A percentile compares a stretch with the other conserved stretches of the same genome.
Evolutionary conservation across 2,113 vertebrate species (phyloP).

Genomic region (Lasiurus borealis): DNA sequence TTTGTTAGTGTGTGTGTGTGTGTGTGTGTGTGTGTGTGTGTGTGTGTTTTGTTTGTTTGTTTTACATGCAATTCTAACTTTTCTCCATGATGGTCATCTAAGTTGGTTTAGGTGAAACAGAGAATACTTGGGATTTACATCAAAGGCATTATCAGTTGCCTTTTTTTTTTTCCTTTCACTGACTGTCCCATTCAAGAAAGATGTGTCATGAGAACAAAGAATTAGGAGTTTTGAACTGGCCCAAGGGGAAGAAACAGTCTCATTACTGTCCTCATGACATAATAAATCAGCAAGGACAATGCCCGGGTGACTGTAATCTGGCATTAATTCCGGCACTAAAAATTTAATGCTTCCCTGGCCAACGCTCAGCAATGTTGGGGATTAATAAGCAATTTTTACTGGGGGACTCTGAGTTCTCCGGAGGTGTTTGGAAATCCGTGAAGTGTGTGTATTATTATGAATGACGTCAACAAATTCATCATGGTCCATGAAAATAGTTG

Average conservation of each 20-base stretch:
- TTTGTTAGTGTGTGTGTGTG: no score
- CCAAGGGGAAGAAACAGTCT: conserved; percentile 6
- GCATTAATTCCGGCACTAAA: conserved; percentile 59
- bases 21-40: no score
- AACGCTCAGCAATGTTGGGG: neutral
- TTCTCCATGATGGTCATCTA: neutral
- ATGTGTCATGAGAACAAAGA: conserved; percentile 51
- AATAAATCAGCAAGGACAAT: conserved; percentile 58
- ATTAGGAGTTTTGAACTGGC: conserved; percentile 22
- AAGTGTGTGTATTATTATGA: neutral
- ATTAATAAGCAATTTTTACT: conserved; percentile 35
- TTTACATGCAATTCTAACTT: neutral
- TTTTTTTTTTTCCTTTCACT: neutral
- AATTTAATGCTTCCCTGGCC: conserved; percentile 43
- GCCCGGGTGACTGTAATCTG: neutral
- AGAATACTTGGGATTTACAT: neutral
- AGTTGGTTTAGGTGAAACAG: neutral
- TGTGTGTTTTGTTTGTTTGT: no score
- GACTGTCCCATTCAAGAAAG: neutral
- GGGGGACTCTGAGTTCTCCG: neutral
- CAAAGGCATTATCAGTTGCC: neutral
- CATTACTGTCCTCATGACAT: conserved; percentile 22
- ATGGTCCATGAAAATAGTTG: neutral
- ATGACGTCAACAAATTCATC: neutral
- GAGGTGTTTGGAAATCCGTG: neutral